These are phyloP conservation scores for Nesogale talazaci DNA, from an alignment of 2,113 vertebrate genomes.

Conservation along the genomic window DNA sequence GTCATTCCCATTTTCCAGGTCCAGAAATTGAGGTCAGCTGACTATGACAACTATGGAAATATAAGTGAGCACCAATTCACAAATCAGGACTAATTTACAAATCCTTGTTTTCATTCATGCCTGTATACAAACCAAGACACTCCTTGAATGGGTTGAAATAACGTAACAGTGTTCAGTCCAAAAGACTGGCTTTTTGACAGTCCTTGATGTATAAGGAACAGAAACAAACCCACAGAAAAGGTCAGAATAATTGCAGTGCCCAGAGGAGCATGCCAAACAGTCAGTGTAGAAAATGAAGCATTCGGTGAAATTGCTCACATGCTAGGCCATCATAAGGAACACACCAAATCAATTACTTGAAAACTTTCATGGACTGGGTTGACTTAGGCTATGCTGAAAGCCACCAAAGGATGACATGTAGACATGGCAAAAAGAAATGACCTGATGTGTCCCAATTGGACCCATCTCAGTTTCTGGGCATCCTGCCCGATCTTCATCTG, in stretches of 20 bases:
- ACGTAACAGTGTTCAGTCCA: neutral
- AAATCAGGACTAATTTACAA: neutral
- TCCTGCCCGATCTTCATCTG: neutral
- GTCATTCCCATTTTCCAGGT: slow-evolving; percentile 20
- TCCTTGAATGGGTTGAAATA: neutral
- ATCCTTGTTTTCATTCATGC: neutral
- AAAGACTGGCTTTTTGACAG: neutral
- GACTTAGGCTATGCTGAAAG: neutral
- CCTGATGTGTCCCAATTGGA: neutral
- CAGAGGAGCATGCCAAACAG: neutral
- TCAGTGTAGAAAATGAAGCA: slow-evolving; percentile 22
- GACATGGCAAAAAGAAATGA: neutral
- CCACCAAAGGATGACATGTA: neutral
- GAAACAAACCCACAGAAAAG: slow-evolving; percentile 26
- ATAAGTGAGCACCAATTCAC: neutral
- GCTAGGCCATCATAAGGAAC: neutral
- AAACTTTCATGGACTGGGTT: neutral
- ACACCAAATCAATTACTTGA: slow-evolving; percentile 21
- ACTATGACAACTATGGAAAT: slow-evolving; percentile 21
- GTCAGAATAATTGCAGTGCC: neutral
- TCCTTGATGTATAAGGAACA: neutral
- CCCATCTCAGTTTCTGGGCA: slow-evolving; percentile 1
- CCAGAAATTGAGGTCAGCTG: neutral
- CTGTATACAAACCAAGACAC: neutral
- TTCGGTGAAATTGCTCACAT: neutral